Base-by-base conservation (phyloP, 1,140 invertebrate species). In the Penaeus vannamei region DNA sequence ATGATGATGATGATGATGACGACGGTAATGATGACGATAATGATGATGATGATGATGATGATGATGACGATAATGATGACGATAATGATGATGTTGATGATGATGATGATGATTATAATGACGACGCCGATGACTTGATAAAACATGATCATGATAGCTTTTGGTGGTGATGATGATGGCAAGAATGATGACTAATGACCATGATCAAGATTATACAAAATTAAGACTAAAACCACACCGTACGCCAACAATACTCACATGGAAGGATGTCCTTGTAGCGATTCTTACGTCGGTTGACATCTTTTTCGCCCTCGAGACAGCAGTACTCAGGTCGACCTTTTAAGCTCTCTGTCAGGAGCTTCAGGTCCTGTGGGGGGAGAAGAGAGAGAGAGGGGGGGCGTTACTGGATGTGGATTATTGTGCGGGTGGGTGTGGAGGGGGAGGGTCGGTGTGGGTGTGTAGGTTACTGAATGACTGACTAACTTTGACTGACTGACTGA, bases 211-310 rank as follows among this genome's bases (percentile, higher is more conserved):
- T 61, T 22, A 53, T 84, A 53, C 19, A 69, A 26, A 14, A 84
- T n/a, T 20, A 60, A 84, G 7, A 36, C 4, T 53, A 1, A 19
- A 12, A 19, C 82, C 3, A 22, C 32, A 46, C 19, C 12, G 29
- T 3, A 23, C 12, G 66, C 29, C 4, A 60, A 59, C 82, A 83
- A 86, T 69, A 93, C 93, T 95, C 93, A 95, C 95, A 96, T 90
- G 95, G 95, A 84, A 96, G 92, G 91, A 96, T 96, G 93, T 96
- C 96, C 92, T 96, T 95, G 92, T 95, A 96, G 91, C 95, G 92
- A 92, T 96, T 96, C 92, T 96, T 96, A 29, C 94, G 93, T 91
- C 94, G 92, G 92, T 96, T 96, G 72, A 95, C 95, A 90, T 94
- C 94, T 91, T 94, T 94, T 90, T 95, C 93, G 32, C 95, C 95